Percentiles rank a stretch among this genome's conserved stretches.
phyloP scores from a whole-genome alignment of 2,888 invertebrate genomes.

The Eulithis prunata region DNA sequence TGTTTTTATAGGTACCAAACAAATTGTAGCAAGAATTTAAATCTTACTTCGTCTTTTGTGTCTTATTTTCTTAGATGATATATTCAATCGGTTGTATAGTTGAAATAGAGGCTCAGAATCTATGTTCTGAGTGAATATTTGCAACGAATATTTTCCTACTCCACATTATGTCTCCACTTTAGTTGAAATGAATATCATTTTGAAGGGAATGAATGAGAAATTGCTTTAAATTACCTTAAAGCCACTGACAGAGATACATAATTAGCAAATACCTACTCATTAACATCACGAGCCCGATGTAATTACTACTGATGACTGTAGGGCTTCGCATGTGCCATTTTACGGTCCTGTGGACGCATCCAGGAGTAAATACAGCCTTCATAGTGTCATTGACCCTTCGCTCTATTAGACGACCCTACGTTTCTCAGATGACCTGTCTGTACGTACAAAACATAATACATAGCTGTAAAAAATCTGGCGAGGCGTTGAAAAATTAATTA shows the following conservation, averaged over 20 bases:
- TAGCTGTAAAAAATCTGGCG: neutral
- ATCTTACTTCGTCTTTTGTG: too few species aligned
- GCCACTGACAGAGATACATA: constrained; percentile 19
- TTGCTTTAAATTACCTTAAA: constrained; percentile 16
- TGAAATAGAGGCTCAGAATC: too few species aligned
- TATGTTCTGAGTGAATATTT: too few species aligned
- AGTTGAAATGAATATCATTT: too few species aligned
- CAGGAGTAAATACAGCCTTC: constrained; percentile 25
- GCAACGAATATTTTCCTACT: too few species aligned
- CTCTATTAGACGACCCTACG: constrained; percentile 19
- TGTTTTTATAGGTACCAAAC: too few species aligned
- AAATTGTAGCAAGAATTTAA: too few species aligned
- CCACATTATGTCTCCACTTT: too few species aligned
- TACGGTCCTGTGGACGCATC: constrained; percentile 22
- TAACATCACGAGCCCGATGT: constrained; percentile 23
- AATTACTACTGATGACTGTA: constrained; percentile 14
- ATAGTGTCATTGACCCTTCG: constrained; percentile 17
- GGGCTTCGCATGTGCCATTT: constrained; percentile 26
- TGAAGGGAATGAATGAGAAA: constrained; percentile 4
- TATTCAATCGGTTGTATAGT: too few species aligned
- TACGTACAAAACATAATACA: neutral
- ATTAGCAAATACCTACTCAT: constrained; percentile 26
- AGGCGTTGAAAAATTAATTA: neutral
- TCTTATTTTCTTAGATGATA: too few species aligned
- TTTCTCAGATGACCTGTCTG: constrained; percentile 4